Percentiles rank a stretch among this genome's conserved stretches.
These are phyloP conservation scores for Rhea pennata DNA, from an alignment of 2,113 vertebrate genomes.

Conservation along the genomic window DNA sequence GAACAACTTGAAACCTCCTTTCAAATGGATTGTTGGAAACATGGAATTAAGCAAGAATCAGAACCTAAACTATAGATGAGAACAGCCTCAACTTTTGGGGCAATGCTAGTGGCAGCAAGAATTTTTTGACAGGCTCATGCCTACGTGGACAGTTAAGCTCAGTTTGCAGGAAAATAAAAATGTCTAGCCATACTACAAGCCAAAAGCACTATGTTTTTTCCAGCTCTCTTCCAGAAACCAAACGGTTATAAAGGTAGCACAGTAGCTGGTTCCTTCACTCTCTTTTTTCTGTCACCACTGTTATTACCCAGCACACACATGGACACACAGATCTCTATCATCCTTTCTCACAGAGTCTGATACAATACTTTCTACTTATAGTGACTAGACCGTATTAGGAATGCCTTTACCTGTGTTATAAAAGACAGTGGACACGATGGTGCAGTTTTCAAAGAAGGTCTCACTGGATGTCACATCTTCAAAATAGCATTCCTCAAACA, in stretches of 20 bases:
- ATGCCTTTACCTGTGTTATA: constrained; percentile 89
- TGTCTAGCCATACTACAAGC: not conserved
- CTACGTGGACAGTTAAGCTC: not conserved
- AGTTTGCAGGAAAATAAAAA: not conserved
- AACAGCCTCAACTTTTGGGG: not conserved
- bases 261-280: not conserved
- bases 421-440: constrained; percentile 88
- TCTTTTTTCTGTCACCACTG: not conserved
- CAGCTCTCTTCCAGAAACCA: not conserved
- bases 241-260: not conserved
- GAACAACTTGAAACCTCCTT: not conserved
- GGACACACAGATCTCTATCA: not conserved
- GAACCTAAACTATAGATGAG: not conserved
- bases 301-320: not conserved
- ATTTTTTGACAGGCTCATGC: not conserved
- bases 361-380: not conserved
- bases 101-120: not conserved
- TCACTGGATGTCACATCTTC: constrained; percentile 91
- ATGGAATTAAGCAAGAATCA: not conserved
- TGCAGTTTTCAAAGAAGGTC: constrained; percentile 96
- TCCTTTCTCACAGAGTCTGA: not conserved
- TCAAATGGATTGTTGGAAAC: not conserved
- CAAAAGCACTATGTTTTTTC: not conserved
- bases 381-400: not conserved
- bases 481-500: constrained; percentile 95